Percentiles rank a stretch among this genome's conserved stretches.
phyloP scores from a whole-genome alignment of 2,113 vertebrate species.

The Climacteris rufus region DNA sequence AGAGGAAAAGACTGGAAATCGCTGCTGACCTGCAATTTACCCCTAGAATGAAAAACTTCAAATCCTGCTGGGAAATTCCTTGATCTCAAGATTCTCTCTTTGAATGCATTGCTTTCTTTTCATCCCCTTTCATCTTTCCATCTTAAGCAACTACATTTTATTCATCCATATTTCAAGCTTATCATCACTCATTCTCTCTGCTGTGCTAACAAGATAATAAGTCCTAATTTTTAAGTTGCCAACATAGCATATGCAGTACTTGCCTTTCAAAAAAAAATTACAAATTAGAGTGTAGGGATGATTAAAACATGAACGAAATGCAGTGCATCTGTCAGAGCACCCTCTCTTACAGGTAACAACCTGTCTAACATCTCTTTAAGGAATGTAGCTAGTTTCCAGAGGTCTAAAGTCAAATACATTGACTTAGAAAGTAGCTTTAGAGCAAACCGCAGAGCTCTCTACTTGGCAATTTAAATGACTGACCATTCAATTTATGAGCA shows the following conservation, averaged over 20 bases:
- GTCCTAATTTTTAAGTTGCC: constrained; percentile 8
- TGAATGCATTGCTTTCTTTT: not conserved
- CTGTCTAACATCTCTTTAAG: constrained; percentile 70
- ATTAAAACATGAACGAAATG: constrained; percentile 46
- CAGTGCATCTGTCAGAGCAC: constrained; percentile 54
- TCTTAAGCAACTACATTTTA: constrained; percentile 1
- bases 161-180: constrained; percentile 26
- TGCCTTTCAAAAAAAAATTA: constrained; percentile 31
- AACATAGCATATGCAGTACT: not conserved
- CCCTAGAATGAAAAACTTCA: not conserved
- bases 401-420: constrained; percentile 78
- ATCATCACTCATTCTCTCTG: not conserved
- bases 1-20: not conserved
- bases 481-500: constrained; percentile 86
- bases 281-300: constrained; percentile 55
- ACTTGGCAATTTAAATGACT: constrained; percentile 85
- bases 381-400: constrained; percentile 68
- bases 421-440: constrained; percentile 70
- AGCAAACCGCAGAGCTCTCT: constrained; percentile 67
- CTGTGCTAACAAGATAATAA: not conserved
- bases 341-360: constrained; percentile 65
- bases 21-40: constrained; percentile 23
- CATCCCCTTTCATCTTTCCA: constrained; percentile 5
- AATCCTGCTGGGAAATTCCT: not conserved
- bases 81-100: constrained; percentile 16